Evolutionary conservation across 1,140 invertebrate species (phyloP).

Genomic region (Drusus annulatus): DNA sequence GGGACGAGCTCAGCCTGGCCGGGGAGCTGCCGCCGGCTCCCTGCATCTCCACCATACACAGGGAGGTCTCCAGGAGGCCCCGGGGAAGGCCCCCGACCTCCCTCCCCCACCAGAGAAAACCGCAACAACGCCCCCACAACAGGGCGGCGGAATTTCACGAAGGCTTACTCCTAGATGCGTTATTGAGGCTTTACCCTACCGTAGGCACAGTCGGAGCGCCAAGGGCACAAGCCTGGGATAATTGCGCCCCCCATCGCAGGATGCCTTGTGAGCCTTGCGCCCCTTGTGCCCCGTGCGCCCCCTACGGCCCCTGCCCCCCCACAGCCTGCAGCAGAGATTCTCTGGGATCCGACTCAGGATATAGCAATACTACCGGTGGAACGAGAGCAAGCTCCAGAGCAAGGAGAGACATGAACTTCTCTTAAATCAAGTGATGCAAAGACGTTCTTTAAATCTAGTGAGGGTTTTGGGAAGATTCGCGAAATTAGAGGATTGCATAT

Average conservation of each 20-base stretch:
- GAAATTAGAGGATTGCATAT: conserved; percentile 12
- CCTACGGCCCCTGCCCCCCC: conserved; percentile 66
- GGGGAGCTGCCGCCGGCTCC: conserved; percentile 66
- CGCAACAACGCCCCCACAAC: conserved; percentile 64
- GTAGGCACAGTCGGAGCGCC: conserved; percentile 68
- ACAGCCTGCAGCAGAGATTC: conserved; percentile 68
- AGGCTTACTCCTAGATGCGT: conserved; percentile 71
- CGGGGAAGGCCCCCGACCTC: conserved; percentile 63
- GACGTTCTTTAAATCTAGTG: background rate
- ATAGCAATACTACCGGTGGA: conserved; percentile 74
- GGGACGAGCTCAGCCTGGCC: conserved; percentile 69
- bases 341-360: conserved; percentile 73
- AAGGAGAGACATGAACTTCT: conserved; percentile 53
- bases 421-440: conserved; percentile 31
- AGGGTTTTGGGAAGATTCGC: conserved; percentile 9
- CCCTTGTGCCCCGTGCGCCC: conserved; percentile 63
- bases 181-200: conserved; percentile 75
- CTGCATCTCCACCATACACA: conserved; percentile 56
- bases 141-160: conserved; percentile 71
- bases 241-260: conserved; percentile 64
- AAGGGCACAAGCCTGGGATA: conserved; percentile 58
- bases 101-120: conserved; percentile 66
- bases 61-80: conserved; percentile 64
- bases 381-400: conserved; percentile 67
- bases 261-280: conserved; percentile 63